A percentile compares a stretch with the other conserved stretches of the same genome.
phyloP scores from a whole-genome alignment of 2,888 invertebrate genomes.

The Calameuta filiformis region DNA sequence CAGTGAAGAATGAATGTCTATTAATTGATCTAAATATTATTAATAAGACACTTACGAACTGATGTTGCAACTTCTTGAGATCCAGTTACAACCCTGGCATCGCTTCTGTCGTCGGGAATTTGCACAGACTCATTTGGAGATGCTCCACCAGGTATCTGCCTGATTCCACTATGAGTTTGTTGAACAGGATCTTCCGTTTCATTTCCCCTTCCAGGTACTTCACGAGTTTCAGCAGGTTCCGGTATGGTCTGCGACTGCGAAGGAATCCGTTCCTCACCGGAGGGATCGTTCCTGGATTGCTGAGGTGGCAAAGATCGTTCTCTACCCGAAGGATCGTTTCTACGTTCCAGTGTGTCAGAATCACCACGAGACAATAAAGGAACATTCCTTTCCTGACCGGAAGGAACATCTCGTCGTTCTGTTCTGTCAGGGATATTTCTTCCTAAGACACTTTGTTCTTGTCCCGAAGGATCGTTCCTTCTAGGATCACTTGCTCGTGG shows the following conservation, averaged over 20 bases:
- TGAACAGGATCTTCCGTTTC: constrained; percentile 46
- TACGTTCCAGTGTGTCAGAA: constrained; percentile 50
- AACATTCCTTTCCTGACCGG: constrained; percentile 49
- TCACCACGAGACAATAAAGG: constrained; percentile 40
- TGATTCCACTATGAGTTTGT: constrained; percentile 41
- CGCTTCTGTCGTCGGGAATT: constrained; percentile 47
- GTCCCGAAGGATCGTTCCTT: constrained; percentile 61
- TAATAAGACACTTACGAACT: constrained; percentile 39
- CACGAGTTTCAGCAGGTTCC: constrained; percentile 50
- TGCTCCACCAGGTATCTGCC: constrained; percentile 59
- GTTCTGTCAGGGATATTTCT: constrained; percentile 47
- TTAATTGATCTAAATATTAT: not conserved
- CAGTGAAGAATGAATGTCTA: constrained; percentile 6
- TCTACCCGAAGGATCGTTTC: constrained; percentile 61
- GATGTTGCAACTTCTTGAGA: constrained; percentile 52
- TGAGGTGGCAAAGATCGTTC: constrained; percentile 56
- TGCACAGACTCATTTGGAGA: constrained; percentile 53
- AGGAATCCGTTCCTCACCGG: constrained; percentile 53
- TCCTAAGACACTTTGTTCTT: constrained; percentile 40
- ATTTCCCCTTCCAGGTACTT: constrained; percentile 58
- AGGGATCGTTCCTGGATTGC: constrained; percentile 60
- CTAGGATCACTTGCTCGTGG: constrained; percentile 52
- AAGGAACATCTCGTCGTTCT: constrained; percentile 51
- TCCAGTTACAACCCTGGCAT: constrained; percentile 58
- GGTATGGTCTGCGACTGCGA: constrained; percentile 38